phyloP scores from a whole-genome alignment of 2,797 vertebrate genomes.

The Cottoperca gobio region DNA sequence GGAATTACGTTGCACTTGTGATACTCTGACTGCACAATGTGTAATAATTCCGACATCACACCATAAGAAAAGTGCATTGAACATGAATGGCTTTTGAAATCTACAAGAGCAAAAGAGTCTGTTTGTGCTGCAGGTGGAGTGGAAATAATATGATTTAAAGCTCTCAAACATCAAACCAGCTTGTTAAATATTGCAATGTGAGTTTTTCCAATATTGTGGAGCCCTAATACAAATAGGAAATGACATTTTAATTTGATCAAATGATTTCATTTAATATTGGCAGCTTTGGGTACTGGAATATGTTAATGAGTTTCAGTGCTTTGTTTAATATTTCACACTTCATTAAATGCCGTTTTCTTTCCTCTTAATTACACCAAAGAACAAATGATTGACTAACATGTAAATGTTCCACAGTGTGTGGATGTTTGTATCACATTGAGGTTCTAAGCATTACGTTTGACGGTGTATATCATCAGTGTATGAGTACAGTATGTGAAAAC shows the following conservation, averaged over 20 bases:
- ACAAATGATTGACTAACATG: not conserved
- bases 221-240: not conserved
- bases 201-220: not conserved
- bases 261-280: not conserved
- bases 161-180: slow-evolving; percentile 1
- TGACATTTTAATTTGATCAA: not conserved
- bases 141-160: not conserved
- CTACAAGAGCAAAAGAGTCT: not conserved
- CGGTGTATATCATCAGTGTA: slow-evolving; percentile 2
- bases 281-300: not conserved
- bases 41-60: slow-evolving; percentile 58
- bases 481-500: not conserved
- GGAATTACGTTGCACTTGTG: slow-evolving; percentile 61
- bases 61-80: slow-evolving; percentile 2
- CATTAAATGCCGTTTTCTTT: slow-evolving; percentile 5
- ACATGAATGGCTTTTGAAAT: slow-evolving; percentile 31
- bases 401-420: slow-evolving; percentile 7
- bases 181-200: not conserved
- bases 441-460: slow-evolving; percentile 18
- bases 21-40: slow-evolving; percentile 54
- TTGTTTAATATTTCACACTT: slow-evolving; percentile 2
- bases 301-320: not conserved
- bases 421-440: not conserved
- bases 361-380: slow-evolving; percentile 8
- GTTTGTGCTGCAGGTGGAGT: not conserved